Evolutionary conservation across 2,113 vertebrate species (phyloP).

Genomic region (Alectura lathami): DNA sequence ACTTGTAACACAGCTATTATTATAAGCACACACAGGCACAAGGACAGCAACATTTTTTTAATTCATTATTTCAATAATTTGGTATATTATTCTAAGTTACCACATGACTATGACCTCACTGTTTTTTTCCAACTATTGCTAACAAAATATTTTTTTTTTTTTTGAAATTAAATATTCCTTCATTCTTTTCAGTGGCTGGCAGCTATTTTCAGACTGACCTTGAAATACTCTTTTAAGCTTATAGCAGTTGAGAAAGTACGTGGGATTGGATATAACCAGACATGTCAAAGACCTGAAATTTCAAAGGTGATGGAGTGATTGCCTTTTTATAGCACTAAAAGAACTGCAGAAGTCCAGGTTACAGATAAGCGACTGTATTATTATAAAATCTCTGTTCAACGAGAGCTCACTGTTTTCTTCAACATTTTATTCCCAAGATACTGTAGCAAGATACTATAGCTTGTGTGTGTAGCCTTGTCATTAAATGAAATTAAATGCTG

Average conservation of each 20-base stretch:
- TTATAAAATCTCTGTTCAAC: neutral
- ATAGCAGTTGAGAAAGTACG: neutral
- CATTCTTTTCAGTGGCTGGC: neutral
- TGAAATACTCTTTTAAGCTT: neutral
- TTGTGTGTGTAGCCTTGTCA: neutral
- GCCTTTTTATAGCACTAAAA: neutral
- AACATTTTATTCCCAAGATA: neutral
- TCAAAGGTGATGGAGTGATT: neutral
- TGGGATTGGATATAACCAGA: neutral
- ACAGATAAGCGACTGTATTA: rapidly evolving
- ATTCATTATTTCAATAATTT: neutral
- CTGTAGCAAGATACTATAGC: neutral
- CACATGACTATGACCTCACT: neutral
- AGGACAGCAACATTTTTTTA: neutral
- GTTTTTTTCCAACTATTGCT: neutral
- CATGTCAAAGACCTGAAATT: neutral
- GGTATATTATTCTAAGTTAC: neutral
- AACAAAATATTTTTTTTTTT: neutral
- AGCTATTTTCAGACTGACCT: neutral
- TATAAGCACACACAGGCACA: neutral
- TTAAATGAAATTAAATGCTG: neutral
- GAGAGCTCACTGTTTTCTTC: neutral
- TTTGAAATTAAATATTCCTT: neutral
- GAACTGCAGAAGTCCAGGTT: neutral
- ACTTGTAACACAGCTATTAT: neutral